Percentiles rank a stretch among this genome's conserved stretches.
These are phyloP conservation scores for Bugula neritina DNA, from an alignment of 2,888 invertebrate species.

Conservation along the genomic window DNA sequence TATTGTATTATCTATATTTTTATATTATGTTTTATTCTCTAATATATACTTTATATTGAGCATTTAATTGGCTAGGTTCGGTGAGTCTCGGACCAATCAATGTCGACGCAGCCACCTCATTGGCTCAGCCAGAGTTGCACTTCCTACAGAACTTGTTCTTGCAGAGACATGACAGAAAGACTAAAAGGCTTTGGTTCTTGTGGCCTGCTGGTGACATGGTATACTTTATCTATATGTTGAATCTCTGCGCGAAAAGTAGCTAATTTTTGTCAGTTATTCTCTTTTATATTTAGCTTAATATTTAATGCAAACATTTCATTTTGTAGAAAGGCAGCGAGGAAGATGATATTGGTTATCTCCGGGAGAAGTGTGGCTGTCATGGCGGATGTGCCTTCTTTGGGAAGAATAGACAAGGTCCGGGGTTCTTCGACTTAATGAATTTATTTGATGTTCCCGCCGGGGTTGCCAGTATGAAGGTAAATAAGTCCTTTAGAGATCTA, in stretches of 20 bases:
- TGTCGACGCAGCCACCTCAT: slow-evolving; percentile 76
- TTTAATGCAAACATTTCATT: too few species aligned
- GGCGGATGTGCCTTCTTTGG: slow-evolving; percentile 95
- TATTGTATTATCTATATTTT: background rate
- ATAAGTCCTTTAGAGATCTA: too few species aligned
- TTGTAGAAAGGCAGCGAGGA: slow-evolving; percentile 3
- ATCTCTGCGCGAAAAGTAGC: too few species aligned
- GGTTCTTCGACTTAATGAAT: slow-evolving; percentile 72
- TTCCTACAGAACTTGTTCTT: slow-evolving; percentile 54
- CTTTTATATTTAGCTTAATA: too few species aligned
- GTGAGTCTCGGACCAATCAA: slow-evolving; percentile 82
- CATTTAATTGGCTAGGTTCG: slow-evolving; percentile 59
- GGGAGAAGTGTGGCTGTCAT: slow-evolving; percentile 79
- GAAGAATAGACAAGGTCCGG: slow-evolving; percentile 76
- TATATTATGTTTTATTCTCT: background rate
- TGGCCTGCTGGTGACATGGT: slow-evolving; percentile 66
- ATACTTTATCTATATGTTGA: too few species aligned
- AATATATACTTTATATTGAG: background rate
- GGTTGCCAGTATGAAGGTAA: slow-evolving; percentile 48
- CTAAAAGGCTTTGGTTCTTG: slow-evolving; percentile 85
- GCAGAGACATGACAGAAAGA: slow-evolving; percentile 65
- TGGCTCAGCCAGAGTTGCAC: slow-evolving; percentile 44
- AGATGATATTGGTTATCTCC: background rate
- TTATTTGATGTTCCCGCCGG: slow-evolving; percentile 29
- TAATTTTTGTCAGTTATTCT: too few species aligned